Evolutionary conservation across 2,888 invertebrate genomes (phyloP), one percentile per base, ranked within the genome.

Genomic region (Steinernema hermaphroditum): DNA sequence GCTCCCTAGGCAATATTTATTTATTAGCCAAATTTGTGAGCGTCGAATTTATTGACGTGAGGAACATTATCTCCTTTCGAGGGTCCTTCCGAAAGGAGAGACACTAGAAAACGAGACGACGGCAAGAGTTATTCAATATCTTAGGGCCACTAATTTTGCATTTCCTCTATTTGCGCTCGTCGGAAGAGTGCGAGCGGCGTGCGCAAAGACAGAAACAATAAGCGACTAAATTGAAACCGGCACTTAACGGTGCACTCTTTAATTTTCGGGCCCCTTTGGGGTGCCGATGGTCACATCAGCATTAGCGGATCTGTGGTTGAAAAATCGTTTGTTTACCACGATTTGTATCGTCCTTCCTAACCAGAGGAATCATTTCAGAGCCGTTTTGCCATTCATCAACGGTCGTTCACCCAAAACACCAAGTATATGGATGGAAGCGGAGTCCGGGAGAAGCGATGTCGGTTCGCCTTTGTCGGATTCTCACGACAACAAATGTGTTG

Each of bases 101-200:
- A 62, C 62, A 32, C 62, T 19, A 62, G 62, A 62, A 62, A 62
- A 62, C 62, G 62, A 62, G 62, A 62, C 62, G 62, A n/a, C 62
- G 62, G 62, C 62, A 62, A 62, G 62, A 62, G 62, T 62, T 62
- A 62, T 62, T 62, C 62, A 62, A 62, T 54, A 54, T 32, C 62
- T 62, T 62, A 62, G 62, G 62, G 62, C 22, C 54, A 54, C 62
- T 62, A 62, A 62, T 62, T 62, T 62, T 62, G 62, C 62, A 62
- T 62, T 62, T 29, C 62, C 62, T 62, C 62, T 62, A 62, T 62
- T 27, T 62, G 62, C 62, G 62, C 62, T 62, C 32, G 46, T 19
- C 19, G 16, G 8, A 2, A 46, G 46, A n/a, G 16, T 46, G n/a
- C 46, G 46, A 16, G 1, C 62, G 32, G 32, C 27, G 27, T 12